These are phyloP conservation scores for Sterrhoptilus dennistouni DNA, from an alignment of 2,113 vertebrate species.

Conservation along the genomic window DNA sequence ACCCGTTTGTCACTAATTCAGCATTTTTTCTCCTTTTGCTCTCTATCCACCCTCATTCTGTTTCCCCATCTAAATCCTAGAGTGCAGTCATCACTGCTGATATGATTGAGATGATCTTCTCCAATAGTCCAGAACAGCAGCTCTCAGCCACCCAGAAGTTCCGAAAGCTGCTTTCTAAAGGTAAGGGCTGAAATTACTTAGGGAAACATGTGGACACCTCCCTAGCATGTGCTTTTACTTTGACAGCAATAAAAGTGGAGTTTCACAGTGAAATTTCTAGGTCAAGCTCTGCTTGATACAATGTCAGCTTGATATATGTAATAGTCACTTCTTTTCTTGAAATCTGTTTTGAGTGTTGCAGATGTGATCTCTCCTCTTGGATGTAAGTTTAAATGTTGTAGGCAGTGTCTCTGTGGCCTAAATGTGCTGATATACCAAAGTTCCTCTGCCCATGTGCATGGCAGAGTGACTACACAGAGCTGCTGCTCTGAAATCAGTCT, in stretches of 20 bases:
- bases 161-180: conserved; percentile 97
- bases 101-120: conserved; percentile 99
- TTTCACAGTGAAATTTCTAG: background rate
- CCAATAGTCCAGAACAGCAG: conserved; percentile 92
- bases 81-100: conserved; percentile 91
- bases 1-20: background rate
- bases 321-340: background rate
- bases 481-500: background rate
- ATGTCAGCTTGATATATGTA: background rate
- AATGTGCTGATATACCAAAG: background rate
- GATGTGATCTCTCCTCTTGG: background rate
- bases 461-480: background rate
- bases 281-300: background rate
- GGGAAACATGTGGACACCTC: background rate
- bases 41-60: background rate
- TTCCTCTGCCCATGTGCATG: background rate
- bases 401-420: background rate
- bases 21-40: background rate
- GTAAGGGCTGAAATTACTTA: conserved; percentile 62
- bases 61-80: conserved; percentile 28
- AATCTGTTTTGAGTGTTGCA: background rate
- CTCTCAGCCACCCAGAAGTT: conserved; percentile 97
- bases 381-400: background rate
- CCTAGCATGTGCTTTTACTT: background rate
- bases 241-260: background rate